These are phyloP conservation scores for Alviniconcha marisindica DNA, from an alignment of 1,140 invertebrate species.

Conservation along the genomic window DNA sequence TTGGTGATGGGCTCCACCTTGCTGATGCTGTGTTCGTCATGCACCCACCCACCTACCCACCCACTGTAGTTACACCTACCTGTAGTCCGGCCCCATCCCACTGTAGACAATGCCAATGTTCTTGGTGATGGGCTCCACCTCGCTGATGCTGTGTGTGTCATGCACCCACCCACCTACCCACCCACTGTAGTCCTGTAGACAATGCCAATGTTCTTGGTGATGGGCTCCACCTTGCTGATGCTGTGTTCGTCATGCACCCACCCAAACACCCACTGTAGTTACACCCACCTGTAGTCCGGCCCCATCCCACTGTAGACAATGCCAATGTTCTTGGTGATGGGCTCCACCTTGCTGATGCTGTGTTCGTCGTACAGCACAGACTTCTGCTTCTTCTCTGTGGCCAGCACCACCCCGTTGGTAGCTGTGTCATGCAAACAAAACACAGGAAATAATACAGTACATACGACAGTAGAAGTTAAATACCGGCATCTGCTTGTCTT, in stretches of 20 bases:
- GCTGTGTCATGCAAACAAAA: conserved; percentile 72
- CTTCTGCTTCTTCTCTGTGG: conserved; percentile 99
- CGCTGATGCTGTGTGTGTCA: conserved; percentile 97
- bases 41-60: no score
- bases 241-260: conserved; percentile 89
- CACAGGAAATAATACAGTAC: background rate
- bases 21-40: conserved; percentile 96
- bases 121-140: conserved; percentile 96
- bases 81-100: conserved; percentile 83
- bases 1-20: conserved; percentile 98
- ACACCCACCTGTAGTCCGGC: conserved; percentile 79
- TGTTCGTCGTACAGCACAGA: conserved; percentile 97
- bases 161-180: no score
- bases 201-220: conserved; percentile 98
- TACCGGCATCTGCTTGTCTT: background rate
- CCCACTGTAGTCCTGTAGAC: no score
- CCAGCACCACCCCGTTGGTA: conserved; percentile 89
- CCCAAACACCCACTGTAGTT: background rate
- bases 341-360: conserved; percentile 96
- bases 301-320: conserved; percentile 96
- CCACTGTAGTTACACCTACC: no score
- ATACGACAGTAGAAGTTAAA: background rate
- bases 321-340: conserved; percentile 96
- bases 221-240: conserved; percentile 96
- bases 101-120: conserved; percentile 99